Base-by-base conservation (phyloP, 1,140 invertebrate genomes). In the Saccostrea glomerata region DNA sequence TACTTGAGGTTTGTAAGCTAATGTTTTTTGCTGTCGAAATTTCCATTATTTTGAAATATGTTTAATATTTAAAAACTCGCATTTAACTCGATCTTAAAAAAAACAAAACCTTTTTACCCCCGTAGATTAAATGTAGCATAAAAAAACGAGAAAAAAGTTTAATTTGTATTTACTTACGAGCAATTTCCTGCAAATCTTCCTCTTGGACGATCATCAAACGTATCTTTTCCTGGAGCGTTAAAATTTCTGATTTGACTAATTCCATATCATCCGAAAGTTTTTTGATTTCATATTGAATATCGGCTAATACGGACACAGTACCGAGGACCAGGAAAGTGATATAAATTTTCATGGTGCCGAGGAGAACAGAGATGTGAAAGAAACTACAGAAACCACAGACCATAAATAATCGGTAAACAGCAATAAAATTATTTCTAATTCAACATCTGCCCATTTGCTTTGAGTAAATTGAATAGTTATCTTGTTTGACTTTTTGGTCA, bases 181-280 rank as follows among this genome's bases (percentile, higher is more conserved):
- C 70, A 13, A 77, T 77, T 25, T 36, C 25, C 13, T 77, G 70
- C 12, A 77, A 13, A 25, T 77, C 70, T 77, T 36, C 25, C 70
- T 77, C 70, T 30, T 30, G 23, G 25, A 77, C 9, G 25, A 25
- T 15, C 12, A 77, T 30, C 17, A 30, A 36, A 77, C 70, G 70
- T 15, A 77, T 77, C 30, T 77, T 77, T 25, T 77, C 70, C 30
- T 77, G 70, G 6, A 77, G 70, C 25, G 70, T 11, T 77, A 77
- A 2, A 36, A 77, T 77, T 77, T 77, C 70, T 36, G 70, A 77
- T 77, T 77, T 77, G 25, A 77, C 70, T 25, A 77, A 77, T 30
- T 77, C 70, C 70, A 77, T 77, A 30, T 77, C 70, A 17, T 77
- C 70, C 25, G 70, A 77, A 77, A 77, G 23, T 30, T 36, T 77